Evolutionary conservation across 2,113 vertebrate genomes (phyloP).

Genomic region (Myotis brandtii): DNA sequence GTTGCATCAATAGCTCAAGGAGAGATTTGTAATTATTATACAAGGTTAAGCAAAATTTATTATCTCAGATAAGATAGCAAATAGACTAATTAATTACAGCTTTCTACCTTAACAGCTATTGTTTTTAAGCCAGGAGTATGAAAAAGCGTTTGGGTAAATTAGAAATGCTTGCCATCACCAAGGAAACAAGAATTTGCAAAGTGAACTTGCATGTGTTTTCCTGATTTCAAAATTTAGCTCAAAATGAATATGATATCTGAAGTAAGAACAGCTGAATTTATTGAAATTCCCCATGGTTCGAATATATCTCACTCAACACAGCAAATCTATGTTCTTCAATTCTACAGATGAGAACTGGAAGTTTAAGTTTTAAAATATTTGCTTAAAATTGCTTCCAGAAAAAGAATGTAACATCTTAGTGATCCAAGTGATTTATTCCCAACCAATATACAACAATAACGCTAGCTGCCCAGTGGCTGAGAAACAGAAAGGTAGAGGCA

Average conservation of each 20-base stretch:
- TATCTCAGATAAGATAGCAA: neutral
- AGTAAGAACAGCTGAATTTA: neutral
- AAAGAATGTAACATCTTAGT: neutral
- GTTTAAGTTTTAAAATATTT: neutral
- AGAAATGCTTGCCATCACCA: neutral
- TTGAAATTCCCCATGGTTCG: neutral
- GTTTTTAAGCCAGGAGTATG: neutral
- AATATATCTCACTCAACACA: neutral
- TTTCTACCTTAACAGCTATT: neutral
- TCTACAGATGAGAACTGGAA: neutral
- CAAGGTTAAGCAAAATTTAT: neutral
- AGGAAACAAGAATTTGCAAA: neutral
- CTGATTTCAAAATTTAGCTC: constrained; percentile 6
- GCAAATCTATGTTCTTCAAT: neutral
- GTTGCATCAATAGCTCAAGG: neutral
- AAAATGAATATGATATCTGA: neutral
- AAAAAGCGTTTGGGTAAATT: neutral
- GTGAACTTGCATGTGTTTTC: neutral
- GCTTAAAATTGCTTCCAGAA: neutral
- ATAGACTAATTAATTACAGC: neutral
- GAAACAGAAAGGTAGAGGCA: neutral
- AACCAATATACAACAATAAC: neutral
- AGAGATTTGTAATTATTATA: neutral
- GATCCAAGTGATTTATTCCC: neutral
- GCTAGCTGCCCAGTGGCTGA: neutral